These are phyloP conservation scores for Vimba vimba DNA, from an alignment of 2,113 vertebrate species.

Conservation along the genomic window DNA sequence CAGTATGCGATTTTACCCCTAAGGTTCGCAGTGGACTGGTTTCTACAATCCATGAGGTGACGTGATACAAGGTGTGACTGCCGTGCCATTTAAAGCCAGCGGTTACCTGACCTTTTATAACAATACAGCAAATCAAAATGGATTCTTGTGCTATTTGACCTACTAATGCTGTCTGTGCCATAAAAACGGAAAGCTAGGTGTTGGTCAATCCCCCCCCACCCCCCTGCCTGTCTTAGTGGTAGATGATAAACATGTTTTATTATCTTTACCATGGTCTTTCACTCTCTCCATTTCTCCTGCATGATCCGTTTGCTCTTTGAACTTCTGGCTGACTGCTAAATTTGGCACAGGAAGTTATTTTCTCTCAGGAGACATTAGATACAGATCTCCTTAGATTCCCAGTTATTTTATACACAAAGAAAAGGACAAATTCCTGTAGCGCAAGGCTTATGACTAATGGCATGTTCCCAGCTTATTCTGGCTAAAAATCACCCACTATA, in stretches of 20 bases:
- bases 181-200: background rate
- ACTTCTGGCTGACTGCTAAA: background rate
- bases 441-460: background rate
- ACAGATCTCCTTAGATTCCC: background rate
- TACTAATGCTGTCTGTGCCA: slow-evolving; percentile 6
- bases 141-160: background rate
- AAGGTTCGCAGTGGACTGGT: background rate
- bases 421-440: background rate
- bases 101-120: slow-evolving; percentile 27
- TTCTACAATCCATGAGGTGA: background rate
- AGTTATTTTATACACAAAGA: background rate
- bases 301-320: slow-evolving; percentile 11
- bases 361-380: background rate
- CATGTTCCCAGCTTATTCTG: background rate
- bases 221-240: background rate
- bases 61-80: slow-evolving; percentile 5
- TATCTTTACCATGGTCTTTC: background rate
- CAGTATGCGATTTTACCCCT: slow-evolving; percentile 16
- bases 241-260: background rate
- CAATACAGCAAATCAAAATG: background rate
- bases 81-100: background rate
- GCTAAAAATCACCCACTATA: background rate
- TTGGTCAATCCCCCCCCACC: slow-evolving; percentile 3
- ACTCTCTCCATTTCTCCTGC: background rate
- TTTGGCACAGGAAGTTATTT: background rate